Percentiles rank a stretch among this genome's conserved stretches.
phyloP scores from a whole-genome alignment of 35 echinoderm and acorn worm genomes.

The Nesometra sesokonis region DNA sequence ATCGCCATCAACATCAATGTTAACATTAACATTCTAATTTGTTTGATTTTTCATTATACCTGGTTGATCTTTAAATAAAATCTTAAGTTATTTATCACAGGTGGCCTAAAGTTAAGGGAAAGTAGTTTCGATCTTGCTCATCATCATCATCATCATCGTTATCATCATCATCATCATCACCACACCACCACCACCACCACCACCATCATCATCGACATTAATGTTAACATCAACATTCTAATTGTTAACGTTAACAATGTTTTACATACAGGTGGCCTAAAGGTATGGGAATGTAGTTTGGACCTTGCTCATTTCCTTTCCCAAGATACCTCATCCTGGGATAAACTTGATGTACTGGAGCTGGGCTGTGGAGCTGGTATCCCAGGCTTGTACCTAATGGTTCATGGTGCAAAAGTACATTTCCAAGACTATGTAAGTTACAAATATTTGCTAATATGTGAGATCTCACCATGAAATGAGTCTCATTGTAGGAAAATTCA shows the following conservation, averaged over 20 bases:
- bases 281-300: slow-evolving; percentile 91
- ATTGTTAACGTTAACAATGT: not conserved
- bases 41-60: not conserved
- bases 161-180: too few relatives aligned
- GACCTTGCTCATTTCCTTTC: slow-evolving; percentile 63
- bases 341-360: slow-evolving; percentile 44
- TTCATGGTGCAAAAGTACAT: slow-evolving; percentile 41
- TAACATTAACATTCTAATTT: too few relatives aligned
- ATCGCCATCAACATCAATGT: too few relatives aligned
- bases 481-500: too few relatives aligned
- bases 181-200: too few relatives aligned
- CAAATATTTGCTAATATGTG: too few relatives aligned
- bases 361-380: slow-evolving; percentile 90
- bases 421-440: slow-evolving; percentile 94
- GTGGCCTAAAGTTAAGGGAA: not conserved
- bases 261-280: slow-evolving; percentile 64
- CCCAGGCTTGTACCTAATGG: slow-evolving; percentile 69
- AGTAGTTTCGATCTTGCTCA: not conserved
- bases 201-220: too few relatives aligned
- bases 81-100: not conserved
- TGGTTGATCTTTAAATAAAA: not conserved
- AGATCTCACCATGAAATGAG: too few relatives aligned
- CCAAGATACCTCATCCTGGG: slow-evolving; percentile 27
- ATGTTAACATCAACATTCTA: not conserved
- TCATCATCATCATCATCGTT: too few relatives aligned